Percentiles rank a stretch among this genome's conserved stretches.
Evolutionary conservation across 2,113 vertebrate genomes (phyloP).

Genomic region (Archilochus colubris): DNA sequence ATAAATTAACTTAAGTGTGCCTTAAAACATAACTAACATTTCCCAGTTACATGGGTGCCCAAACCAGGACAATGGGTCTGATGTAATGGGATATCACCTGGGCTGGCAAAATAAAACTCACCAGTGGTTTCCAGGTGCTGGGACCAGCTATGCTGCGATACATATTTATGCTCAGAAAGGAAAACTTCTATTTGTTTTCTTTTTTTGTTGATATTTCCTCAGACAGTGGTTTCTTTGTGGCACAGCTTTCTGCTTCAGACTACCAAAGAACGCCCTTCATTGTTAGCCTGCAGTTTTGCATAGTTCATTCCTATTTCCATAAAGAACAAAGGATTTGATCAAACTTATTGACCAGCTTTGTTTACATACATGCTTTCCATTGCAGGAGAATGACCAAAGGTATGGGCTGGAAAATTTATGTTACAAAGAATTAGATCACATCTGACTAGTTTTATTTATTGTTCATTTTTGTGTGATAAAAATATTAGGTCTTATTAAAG

Average conservation of each 20-base stretch:
- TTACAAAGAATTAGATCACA: not conserved
- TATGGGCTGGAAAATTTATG: not conserved
- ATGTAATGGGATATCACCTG: not conserved
- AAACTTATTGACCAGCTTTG: not conserved
- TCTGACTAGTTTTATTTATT: not conserved
- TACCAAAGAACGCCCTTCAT: not conserved
- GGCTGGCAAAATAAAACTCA: not conserved
- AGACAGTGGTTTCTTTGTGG: not conserved
- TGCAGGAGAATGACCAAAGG: not conserved
- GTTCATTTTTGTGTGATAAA: not conserved
- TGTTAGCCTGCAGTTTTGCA: not conserved
- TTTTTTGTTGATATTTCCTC: not conserved
- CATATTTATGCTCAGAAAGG: not conserved
- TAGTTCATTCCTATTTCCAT: not conserved
- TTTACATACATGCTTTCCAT: not conserved
- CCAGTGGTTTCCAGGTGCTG: not conserved
- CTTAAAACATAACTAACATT: not conserved
- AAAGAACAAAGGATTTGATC: not conserved
- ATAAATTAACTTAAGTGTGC: not conserved
- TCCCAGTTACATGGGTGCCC: not conserved
- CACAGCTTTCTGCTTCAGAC: not conserved
- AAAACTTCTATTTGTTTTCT: not conserved
- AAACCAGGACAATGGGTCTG: no score
- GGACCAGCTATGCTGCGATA: not conserved
- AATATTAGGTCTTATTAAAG: not conserved